A percentile compares a stretch with the other conserved stretches of the same genome.
Conservation (phyloP, 2,888 invertebrate species). For the Drosophila mayaguana region DNA sequence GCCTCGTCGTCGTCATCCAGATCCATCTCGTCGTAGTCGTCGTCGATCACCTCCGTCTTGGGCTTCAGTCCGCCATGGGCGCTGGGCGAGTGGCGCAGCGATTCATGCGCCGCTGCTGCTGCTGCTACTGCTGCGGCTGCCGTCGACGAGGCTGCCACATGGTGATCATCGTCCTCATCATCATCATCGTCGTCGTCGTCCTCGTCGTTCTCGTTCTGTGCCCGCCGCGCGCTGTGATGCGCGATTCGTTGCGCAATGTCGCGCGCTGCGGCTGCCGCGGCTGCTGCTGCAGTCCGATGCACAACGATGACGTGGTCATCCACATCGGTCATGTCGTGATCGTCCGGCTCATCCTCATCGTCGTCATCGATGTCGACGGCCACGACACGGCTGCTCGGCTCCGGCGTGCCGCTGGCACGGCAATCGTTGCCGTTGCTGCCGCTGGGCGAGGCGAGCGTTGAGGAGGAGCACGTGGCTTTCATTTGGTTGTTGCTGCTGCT, state of each 20-base stretch:
- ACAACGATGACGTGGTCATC: constrained; percentile 55
- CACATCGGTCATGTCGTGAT: constrained; percentile 47
- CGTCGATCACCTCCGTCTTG: constrained; percentile 75
- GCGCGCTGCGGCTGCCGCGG: constrained; percentile 60
- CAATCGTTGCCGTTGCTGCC: constrained; percentile 64
- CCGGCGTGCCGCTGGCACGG: constrained; percentile 26
- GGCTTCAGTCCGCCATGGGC: constrained; percentile 53
- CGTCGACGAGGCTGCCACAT: no score
- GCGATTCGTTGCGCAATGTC: constrained; percentile 68
- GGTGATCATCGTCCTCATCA: constrained; percentile 26
- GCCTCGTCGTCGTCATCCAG: constrained; percentile 87
- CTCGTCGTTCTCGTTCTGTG: constrained; percentile 56
- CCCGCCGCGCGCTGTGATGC: constrained; percentile 53
- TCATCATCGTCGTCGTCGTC: constrained; percentile 61
- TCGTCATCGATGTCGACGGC: constrained; percentile 54
- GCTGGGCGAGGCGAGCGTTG: constrained; percentile 46
- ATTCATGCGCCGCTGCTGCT: constrained; percentile 48
- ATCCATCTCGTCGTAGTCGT: constrained; percentile 83
- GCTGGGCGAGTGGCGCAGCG: constrained; percentile 41
- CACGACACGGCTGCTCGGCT: constrained; percentile 48
- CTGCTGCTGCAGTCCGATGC: constrained; percentile 49
- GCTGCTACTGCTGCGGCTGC: constrained; percentile 21
- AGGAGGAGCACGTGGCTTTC: constrained; percentile 54
- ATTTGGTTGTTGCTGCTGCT: constrained; percentile 67
- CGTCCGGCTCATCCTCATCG: constrained; percentile 37